phyloP scores from a whole-genome alignment of 2,888 invertebrate species.

The Erpobdella octoculata region DNA sequence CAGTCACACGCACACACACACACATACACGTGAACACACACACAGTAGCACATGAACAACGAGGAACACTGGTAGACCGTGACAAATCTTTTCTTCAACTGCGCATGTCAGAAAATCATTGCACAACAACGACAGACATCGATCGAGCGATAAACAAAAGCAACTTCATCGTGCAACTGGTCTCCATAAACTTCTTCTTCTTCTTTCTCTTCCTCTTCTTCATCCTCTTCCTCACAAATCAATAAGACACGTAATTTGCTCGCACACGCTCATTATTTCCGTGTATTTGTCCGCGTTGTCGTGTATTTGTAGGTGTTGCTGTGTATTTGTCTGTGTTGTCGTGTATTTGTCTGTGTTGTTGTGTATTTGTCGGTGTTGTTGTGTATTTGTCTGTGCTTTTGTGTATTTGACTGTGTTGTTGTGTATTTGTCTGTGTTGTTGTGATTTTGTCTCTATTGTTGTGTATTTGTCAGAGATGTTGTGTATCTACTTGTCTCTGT shows the following conservation, averaged over 20 bases:
- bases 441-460: not conserved
- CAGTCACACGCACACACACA: not conserved
- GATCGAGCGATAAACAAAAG: not conserved
- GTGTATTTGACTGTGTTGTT: not conserved
- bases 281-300: constrained; percentile 5
- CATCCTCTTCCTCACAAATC: no score
- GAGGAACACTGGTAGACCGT: no score
- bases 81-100: constrained; percentile 5
- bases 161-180: not conserved
- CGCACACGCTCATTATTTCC: no score
- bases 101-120: not conserved
- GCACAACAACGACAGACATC: not conserved
- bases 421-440: not conserved
- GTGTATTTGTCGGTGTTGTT: not conserved
- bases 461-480: not conserved
- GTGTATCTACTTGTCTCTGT: not conserved
- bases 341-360: constrained; percentile 13
- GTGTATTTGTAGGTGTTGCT: constrained; percentile 1
- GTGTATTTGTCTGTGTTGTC: constrained; percentile 13
- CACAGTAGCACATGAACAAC: not conserved
- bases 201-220: no score
- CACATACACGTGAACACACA: not conserved
- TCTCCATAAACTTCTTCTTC: no score
- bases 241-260: no score
- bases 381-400: not conserved